Percentiles rank a stretch among this genome's conserved stretches.
These are phyloP conservation scores for Tetranychus cinnabarinus DNA, from an alignment of 1,140 invertebrate species.

Conservation along the genomic window DNA sequence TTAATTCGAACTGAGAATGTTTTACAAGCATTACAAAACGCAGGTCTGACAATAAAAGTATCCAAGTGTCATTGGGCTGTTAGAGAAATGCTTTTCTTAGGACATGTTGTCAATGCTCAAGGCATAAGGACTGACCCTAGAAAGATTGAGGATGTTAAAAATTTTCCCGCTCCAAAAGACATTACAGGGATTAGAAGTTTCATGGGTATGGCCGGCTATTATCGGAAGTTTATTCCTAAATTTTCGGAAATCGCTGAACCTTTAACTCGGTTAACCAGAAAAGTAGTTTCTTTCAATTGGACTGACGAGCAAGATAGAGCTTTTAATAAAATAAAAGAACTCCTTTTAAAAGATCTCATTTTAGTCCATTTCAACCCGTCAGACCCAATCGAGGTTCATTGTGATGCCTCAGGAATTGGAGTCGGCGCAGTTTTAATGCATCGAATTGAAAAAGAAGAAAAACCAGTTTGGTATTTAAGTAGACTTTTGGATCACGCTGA, in stretches of 20 bases:
- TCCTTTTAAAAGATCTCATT: background rate
- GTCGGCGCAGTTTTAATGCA: background rate
- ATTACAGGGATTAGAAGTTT: background rate
- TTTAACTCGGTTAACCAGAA: background rate
- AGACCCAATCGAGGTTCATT: background rate
- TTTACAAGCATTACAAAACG: background rate
- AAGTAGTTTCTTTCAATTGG: background rate
- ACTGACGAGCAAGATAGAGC: background rate
- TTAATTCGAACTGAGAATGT: background rate
- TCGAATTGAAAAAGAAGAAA: background rate
- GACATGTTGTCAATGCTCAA: background rate
- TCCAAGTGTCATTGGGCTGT: background rate
- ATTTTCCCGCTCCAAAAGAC: background rate
- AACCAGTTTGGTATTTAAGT: background rate
- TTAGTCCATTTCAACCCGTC: background rate
- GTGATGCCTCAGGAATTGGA: background rate
- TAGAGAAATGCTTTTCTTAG: background rate
- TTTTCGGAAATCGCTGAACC: background rate
- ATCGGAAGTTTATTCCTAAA: too few species aligned
- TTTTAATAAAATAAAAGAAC: background rate
- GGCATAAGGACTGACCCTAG: background rate
- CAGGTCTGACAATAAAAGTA: constrained; percentile 3
- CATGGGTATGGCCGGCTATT: background rate
- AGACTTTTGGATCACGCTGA: background rate
- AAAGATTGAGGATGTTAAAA: background rate